Evolutionary conservation across 2,113 vertebrate species (phyloP), one percentile per base, ranked within the genome.

Genomic region (Strix uralensis): DNA sequence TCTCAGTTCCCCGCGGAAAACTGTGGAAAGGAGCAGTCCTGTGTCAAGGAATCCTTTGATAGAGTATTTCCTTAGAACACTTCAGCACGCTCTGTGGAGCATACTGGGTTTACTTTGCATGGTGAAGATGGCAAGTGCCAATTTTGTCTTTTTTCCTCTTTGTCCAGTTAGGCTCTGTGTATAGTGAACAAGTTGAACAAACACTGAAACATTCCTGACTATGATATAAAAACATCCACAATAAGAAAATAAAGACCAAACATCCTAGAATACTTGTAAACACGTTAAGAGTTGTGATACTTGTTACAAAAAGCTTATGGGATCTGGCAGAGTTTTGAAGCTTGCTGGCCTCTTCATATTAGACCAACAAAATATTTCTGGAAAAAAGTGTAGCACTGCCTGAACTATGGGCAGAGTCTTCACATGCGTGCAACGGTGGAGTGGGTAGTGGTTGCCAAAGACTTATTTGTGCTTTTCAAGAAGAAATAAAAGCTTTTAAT

Each of bases 11-110:
- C 13, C 65, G 17, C 38, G 11, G 11, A 44, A 57, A 57, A 32
- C 29, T 46, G 7, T 18, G 7, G 23, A 81, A 75, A 46, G 47
- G 11, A 66, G 23, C 25, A 30, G 16, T 34, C 25, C 63, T 71
- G 2, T 36, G 17, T 61, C 30, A 55, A 71, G 32, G 9, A 80
- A 59, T 71, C 40, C 10, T 80, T 26, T 75, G n/a, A 23, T 25
- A 22, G 10, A 54, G 25, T 14, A n/a, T 47, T 79, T 74, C 15
- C 16, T 70, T 46, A 36, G 40, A 46, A 66, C 46, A 61, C 13
- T 9, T 6, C 57, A 61, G 29, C 32, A 57, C 0, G 0, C 26
- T 73, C 18, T 2, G 1, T n/a, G 18, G 17, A 0, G 3, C 5
- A 3, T n/a, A 13, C 32, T 69, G n/a, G 11, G 15, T 69, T 79